These are phyloP conservation scores for Sylvia atricapilla DNA, from an alignment of 2,113 vertebrate species.

Conservation along the genomic window DNA sequence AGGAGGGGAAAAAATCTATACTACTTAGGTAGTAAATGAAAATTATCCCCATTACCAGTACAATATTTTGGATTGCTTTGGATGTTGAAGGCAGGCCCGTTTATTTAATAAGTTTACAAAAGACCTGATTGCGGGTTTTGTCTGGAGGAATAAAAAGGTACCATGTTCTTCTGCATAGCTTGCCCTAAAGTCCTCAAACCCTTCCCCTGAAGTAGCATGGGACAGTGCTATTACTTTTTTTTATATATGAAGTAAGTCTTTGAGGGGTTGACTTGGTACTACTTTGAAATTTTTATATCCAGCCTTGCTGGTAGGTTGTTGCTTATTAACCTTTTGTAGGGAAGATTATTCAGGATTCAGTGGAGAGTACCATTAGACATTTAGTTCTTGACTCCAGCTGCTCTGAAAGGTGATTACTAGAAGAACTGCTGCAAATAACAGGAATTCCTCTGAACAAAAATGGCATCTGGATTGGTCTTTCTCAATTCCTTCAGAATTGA, in stretches of 20 bases:
- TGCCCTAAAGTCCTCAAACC: neutral
- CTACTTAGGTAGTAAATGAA: neutral
- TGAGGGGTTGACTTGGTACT: neutral
- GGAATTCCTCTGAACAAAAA: neutral
- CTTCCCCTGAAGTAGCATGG: neutral
- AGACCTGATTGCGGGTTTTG: neutral
- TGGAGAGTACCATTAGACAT: neutral
- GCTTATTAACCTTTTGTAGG: neutral
- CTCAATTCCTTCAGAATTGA: neutral
- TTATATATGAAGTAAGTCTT: neutral
- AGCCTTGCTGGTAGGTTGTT: neutral
- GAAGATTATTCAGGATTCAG: neutral
- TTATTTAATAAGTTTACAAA: neutral
- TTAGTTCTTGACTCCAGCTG: neutral
- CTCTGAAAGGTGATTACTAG: neutral
- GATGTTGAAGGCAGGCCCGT: neutral
- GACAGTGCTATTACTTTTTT: neutral
- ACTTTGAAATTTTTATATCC: neutral
- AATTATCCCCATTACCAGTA: neutral
- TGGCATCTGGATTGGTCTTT: neutral
- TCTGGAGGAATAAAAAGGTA: neutral
- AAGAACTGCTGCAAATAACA: neutral
- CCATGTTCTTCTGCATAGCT: neutral
- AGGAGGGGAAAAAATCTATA: neutral
- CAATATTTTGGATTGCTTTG: neutral